Base-by-base conservation (phyloP, 2,888 invertebrate genomes). In the Drosophila ustulata region DNA sequence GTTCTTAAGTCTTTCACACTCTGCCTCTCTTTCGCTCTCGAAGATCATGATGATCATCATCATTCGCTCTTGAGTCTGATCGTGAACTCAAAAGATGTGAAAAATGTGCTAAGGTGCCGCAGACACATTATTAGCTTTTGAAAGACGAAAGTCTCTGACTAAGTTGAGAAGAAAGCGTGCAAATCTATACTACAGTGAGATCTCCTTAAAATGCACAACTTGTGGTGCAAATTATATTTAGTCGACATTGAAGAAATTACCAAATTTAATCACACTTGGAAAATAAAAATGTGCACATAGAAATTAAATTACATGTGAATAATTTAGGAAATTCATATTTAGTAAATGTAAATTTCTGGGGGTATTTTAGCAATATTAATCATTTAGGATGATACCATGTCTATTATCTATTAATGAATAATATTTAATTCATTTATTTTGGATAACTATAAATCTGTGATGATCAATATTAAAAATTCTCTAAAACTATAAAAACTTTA, bases 151-250 rank as follows among this genome's bases (percentile, higher is more conserved):
- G 75, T 72, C 73, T 70, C 37, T 53, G 51, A 47, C 61, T 49
- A 66, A 61, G 59, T 83, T 53, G 73, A 81, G 83, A 83, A 83
- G 83, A 83, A 83, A 83, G 83, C 88, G 83, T 83, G 83, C 88
- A 83, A 83, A 83, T 84, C 79, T 74, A 53, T 4, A 6, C 46
- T 43, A 77, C 64, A 61, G 67, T 75, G 64, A 23, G 28, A 13
- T 7, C 43, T 47, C 50, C 9, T 7, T 8, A 37, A 7, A 11
- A 43, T 6, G 9, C 3, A 56, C 45, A 7, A 8, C 5, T 9
- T 11, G 18, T 8, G 4, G 23, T 41, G 26, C 28, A 43, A n/a
- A 7, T 23, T 23, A 23, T 34, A 7, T 13, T 47, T 30, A 28
- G 18, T 18, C 18, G 18, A 18, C 18, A 18, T 2, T 18, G 18